phyloP scores from a whole-genome alignment of 2,888 invertebrate species.

The Clanis bilineata region DNA sequence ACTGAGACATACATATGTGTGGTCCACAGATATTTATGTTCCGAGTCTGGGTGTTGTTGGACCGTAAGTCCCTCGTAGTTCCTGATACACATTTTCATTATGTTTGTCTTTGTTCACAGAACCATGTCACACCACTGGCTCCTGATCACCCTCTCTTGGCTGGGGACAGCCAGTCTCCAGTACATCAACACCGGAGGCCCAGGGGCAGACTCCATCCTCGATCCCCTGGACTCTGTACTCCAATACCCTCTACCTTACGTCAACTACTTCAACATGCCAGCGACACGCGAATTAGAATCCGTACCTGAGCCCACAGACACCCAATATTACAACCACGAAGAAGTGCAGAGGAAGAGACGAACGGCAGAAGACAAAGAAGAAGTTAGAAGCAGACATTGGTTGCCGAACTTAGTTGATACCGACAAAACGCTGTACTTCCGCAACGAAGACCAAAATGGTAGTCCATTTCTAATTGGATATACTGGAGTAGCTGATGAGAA shows the following conservation, averaged over 20 bases:
- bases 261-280: conserved; percentile 50
- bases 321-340: conserved; percentile 26
- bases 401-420: conserved; percentile 49
- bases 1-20: too few relatives aligned
- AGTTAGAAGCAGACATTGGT: conserved; percentile 42
- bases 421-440: conserved; percentile 49
- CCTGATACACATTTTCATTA: background rate
- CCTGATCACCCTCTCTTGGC: conserved; percentile 61
- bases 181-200: conserved; percentile 58
- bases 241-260: conserved; percentile 50
- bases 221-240: conserved; percentile 42
- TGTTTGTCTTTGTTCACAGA: conserved; percentile 49
- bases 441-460: conserved; percentile 38
- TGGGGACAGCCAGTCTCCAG: conserved; percentile 65
- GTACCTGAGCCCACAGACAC: conserved; percentile 29
- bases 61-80: background rate
- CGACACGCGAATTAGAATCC: conserved; percentile 2
- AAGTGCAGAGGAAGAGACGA: conserved; percentile 37
- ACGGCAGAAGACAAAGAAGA: conserved; percentile 41
- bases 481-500: conserved; percentile 42
- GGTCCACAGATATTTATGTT: too few relatives aligned
- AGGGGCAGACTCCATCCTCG: conserved; percentile 42
- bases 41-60: too few relatives aligned
- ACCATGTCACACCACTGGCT: conserved; percentile 69
- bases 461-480: conserved; percentile 38